phyloP scores from a whole-genome alignment of 2,113 vertebrate species.

The Scortum barcoo region DNA sequence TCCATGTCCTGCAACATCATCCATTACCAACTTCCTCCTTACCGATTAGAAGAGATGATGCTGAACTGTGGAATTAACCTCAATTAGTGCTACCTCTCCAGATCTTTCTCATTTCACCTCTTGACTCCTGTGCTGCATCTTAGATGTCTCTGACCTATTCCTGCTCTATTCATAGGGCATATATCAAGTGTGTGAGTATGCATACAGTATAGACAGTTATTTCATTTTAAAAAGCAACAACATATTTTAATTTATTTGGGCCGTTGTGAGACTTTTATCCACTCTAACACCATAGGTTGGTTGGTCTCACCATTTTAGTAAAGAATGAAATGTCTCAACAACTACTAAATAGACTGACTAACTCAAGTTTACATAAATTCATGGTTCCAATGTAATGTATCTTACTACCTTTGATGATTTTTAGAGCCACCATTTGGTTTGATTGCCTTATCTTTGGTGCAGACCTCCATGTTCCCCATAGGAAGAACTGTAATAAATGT shows the following conservation, averaged over 20 bases:
- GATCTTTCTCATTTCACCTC: slow-evolving; percentile 69
- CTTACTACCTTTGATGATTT: neutral
- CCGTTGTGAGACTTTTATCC: neutral
- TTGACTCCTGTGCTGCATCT: slow-evolving; percentile 52
- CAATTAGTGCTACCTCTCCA: slow-evolving; percentile 84
- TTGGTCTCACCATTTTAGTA: neutral
- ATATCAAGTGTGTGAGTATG: slow-evolving; percentile 21
- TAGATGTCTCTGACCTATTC: slow-evolving; percentile 39
- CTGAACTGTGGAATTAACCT: slow-evolving; percentile 85
- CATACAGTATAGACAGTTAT: slow-evolving; percentile 3
- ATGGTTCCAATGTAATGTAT: neutral
- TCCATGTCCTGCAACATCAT: slow-evolving; percentile 81
- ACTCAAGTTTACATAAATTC: neutral
- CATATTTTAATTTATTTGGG: slow-evolving; percentile 6
- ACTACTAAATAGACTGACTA: neutral
- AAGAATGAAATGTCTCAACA: neutral
- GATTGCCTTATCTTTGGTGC: neutral
- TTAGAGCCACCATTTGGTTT: neutral
- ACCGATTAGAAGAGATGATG: slow-evolving; percentile 68
- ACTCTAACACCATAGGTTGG: neutral
- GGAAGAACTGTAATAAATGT: neutral
- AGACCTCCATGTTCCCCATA: neutral
- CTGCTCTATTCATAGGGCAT: slow-evolving; percentile 40
- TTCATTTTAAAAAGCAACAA: neutral
- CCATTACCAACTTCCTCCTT: slow-evolving; percentile 66